phyloP scores from a whole-genome alignment of 2,113 vertebrate species.

The Protomyctophum bolini region DNA sequence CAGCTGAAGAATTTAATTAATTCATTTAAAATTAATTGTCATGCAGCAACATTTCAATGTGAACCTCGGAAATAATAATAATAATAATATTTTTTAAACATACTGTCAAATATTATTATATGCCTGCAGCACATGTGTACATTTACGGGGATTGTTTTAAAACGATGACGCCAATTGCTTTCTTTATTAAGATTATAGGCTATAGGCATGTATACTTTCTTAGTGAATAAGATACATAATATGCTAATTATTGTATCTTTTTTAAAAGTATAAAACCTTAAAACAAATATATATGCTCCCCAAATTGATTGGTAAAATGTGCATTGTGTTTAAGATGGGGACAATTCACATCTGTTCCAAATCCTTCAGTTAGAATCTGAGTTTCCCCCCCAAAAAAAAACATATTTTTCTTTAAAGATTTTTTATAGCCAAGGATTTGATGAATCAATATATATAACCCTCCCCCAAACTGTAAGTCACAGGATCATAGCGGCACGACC shows the following conservation, averaged over 20 bases:
- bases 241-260: no score
- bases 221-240: no score
- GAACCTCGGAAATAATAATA: background rate
- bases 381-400: constrained; percentile 19
- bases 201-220: background rate
- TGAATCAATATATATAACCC: no score
- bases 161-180: background rate
- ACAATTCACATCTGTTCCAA: background rate
- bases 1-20: constrained; percentile 50
- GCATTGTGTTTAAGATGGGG: no score
- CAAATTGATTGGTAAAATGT: no score
- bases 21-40: constrained; percentile 11
- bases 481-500: constrained; percentile 64
- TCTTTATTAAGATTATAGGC: no score
- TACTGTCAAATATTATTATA: constrained; percentile 1
- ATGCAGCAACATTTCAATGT: background rate
- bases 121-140: background rate
- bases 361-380: constrained; percentile 54
- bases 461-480: constrained; percentile 44
- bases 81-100: background rate
- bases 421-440: constrained; percentile 28
- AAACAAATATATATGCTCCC: no score
- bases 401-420: constrained; percentile 7
- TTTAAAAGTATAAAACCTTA: no score
- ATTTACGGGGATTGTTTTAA: background rate